phyloP scores from a whole-genome alignment of 1,140 invertebrate species.

The Maconellicoccus hirsutus region DNA sequence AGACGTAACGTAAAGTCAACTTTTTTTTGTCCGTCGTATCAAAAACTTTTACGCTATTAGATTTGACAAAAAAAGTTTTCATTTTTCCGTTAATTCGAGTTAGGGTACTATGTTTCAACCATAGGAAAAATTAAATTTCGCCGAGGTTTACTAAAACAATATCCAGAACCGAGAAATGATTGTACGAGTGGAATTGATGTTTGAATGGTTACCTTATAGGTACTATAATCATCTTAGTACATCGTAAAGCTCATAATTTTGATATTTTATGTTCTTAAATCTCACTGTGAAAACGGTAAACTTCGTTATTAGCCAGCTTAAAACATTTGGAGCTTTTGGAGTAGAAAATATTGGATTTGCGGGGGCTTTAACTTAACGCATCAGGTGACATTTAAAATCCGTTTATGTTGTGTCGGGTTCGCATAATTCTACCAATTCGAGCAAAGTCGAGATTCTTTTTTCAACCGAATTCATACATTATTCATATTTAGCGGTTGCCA shows the following conservation, averaged over 20 bases:
- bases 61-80: too few species aligned
- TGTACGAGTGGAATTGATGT: too few species aligned
- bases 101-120: too few species aligned
- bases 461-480: not conserved
- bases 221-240: too few species aligned
- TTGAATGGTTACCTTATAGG: too few species aligned
- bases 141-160: too few species aligned
- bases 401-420: not conserved
- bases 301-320: not conserved
- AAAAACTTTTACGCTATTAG: too few species aligned
- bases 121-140: too few species aligned
- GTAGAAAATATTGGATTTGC: not conserved
- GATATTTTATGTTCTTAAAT: not conserved
- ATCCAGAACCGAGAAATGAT: too few species aligned
- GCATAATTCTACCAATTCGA: not conserved
- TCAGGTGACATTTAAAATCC: conserved; percentile 8
- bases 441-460: not conserved
- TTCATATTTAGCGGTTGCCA: not conserved
- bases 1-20: too few species aligned
- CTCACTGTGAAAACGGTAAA: not conserved
- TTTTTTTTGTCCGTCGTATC: too few species aligned
- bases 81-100: too few species aligned
- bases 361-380: not conserved
- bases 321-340: not conserved
- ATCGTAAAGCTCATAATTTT: not conserved